A percentile compares a stretch with the other conserved stretches of the same genome.
Conservation (phyloP, 2,797 vertebrate species). For the Hirundo rustica region DNA sequence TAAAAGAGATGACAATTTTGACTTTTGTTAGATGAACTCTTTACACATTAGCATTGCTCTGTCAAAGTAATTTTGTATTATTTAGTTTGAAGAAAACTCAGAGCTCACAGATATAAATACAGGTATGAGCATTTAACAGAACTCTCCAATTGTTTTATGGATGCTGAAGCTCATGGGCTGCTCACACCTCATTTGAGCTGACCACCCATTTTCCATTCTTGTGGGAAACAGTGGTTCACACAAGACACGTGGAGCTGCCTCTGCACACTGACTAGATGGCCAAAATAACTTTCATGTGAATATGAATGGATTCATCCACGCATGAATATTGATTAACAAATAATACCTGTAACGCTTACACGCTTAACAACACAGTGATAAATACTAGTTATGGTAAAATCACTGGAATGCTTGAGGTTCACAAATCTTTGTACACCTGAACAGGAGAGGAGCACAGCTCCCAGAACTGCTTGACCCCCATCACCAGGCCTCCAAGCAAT, state of each 20-base stretch:
- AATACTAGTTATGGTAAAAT: background rate
- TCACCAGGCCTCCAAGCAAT: background rate
- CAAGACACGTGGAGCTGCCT: background rate
- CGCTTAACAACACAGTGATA: background rate
- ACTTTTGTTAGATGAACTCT: background rate
- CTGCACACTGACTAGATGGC: background rate
- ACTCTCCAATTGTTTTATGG: background rate
- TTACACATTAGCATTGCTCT: background rate
- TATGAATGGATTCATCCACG: too few relatives aligned
- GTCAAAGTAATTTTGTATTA: background rate
- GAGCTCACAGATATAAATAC: background rate
- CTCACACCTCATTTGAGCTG: background rate
- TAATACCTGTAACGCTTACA: background rate
- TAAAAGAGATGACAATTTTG: background rate
- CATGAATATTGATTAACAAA: background rate
- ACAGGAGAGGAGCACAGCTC: background rate
- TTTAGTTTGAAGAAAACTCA: background rate
- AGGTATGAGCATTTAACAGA: background rate
- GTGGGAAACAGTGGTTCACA: background rate
- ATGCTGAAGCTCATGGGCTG: background rate
- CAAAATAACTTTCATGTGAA: background rate
- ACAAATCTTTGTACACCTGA: background rate
- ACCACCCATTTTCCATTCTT: background rate
- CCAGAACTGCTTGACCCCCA: accelerated
- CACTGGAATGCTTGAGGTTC: slow-evolving; percentile 7